These are phyloP conservation scores for Pomphorhynchus laevis DNA, from an alignment of 1,140 invertebrate species.

Conservation along the genomic window DNA sequence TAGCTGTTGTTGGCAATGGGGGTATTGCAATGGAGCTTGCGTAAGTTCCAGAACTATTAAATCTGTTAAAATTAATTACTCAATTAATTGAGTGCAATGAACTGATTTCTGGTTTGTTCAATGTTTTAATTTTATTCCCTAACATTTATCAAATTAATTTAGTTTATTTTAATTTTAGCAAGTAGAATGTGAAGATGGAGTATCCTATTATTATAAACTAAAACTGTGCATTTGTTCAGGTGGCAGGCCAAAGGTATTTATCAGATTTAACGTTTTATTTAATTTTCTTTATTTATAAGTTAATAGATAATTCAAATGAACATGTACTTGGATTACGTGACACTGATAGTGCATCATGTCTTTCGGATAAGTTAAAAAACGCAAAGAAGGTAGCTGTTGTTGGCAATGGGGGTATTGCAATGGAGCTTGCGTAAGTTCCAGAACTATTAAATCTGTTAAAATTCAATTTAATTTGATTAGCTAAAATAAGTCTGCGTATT, in stretches of 20 bases:
- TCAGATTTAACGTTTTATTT: not conserved
- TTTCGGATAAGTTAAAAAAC: slow-evolving; percentile 1
- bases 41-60: no score
- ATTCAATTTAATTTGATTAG: no score
- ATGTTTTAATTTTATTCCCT: no score
- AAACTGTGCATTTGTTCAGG: slow-evolving; percentile 61
- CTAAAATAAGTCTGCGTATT: no score
- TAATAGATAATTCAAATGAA: not conserved
- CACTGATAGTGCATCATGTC: slow-evolving; percentile 5
- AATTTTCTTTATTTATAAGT: not conserved
- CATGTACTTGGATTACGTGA: slow-evolving; percentile 6
- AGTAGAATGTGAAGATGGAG: not conserved
- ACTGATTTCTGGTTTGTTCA: no score
- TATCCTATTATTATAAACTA: slow-evolving; percentile 26
- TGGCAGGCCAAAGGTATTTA: slow-evolving; percentile 38
- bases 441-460: no score
- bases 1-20: slow-evolving; percentile 8
- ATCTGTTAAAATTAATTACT: no score
- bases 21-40: slow-evolving; percentile 8
- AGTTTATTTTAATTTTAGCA: not conserved
- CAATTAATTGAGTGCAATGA: no score
- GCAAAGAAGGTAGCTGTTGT: slow-evolving; percentile 6
- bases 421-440: slow-evolving; percentile 4
- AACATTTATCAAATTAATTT: not conserved
- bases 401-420: slow-evolving; percentile 9